Evolutionary conservation across 2,797 vertebrate genomes (phyloP), one percentile per base, ranked within the genome.

Genomic region (Alca torda): DNA sequence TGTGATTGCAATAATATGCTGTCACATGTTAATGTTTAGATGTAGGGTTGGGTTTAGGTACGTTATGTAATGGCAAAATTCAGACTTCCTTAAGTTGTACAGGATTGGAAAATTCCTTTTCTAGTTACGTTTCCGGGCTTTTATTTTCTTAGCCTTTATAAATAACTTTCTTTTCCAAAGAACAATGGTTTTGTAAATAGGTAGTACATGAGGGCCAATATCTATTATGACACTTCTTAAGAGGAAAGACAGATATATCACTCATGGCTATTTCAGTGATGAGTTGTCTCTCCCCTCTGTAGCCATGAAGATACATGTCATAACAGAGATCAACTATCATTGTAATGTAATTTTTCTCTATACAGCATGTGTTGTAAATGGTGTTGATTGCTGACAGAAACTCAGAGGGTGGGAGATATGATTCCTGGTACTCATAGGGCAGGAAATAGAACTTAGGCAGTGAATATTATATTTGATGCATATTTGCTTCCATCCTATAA

Each of bases 261-360:
- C 69, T 89, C 73, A 76, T 95, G 96, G 93, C 57, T 97, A 90
- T 96, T 95, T 96, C 90, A 80, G 43, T 68, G 90, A 86, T 90
- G 91, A 96, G 90, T 87, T 97, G 37, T 92, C 75, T 90, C 91
- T 90, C 69, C 56, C 19, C 39, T 95, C 86, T 84, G 56, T 87
- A 87, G 93, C 92, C 90, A 69, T 48, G 92, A 97, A 97, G 96
- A 93, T 94, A 54, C n/a, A 51, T 97, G 97, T 98, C 98, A 98
- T 89, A 98, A 97, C 96, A 98, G 86, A 96, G 90, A 97, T 97
- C 96, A 97, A 74, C 93, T 75, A 81, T 95, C 72, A 89, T 95
- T 92, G 81, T 88, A 95, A 94, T 90, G 87, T 48, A 88, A 86
- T 95, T 96, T 97, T 96, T 56, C 67, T 95, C 85, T 88, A 35